Evolutionary conservation across 2,113 vertebrate species (phyloP), one percentile per base, ranked within the genome.

Genomic region (Mugil cephalus): DNA sequence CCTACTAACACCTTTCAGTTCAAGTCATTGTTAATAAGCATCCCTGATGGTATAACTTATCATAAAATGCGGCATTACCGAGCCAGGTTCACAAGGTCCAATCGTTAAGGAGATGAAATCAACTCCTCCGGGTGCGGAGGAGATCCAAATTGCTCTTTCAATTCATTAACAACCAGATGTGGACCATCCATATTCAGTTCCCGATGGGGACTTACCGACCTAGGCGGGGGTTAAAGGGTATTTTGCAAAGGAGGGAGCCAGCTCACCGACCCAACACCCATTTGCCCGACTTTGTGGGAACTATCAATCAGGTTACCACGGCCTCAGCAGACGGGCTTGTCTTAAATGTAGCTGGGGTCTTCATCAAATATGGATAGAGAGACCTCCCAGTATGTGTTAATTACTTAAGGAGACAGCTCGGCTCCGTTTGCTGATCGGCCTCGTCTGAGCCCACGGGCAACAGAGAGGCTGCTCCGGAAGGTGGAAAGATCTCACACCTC

Each of bases 361-460:
- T 91, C 90, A 90, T 93, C 89, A 93, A 94, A 93, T 90, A 92
- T 92, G 87, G 83, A 93, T 91, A 87, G 75, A 83, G 61, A 85
- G 77, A 77, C 82, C 79, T 76, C 60, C 50, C 74, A 88, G 84
- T 82, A 89, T 83, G 88, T 90, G 80, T 91, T 93, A 90, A 93
- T 93, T 92, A 91, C 73, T 83, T 78, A 77, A 85, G 42, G 68
- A 74, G 85, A 86, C 83, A 72, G 84, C 79, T 84, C 65, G 15
- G 66, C 62, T 45, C 46, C 50, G 75, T 83, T 77, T 65, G 55
- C 80, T 47, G 24, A 82, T 65, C 55, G 56, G 67, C 52, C 62
- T n/a, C 68, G 78, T 87, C 82, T 62, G 59, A 14, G 47, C 70
- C 82, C 13, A 12, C 15, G 62, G 87, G 51, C 71, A 39, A 70